phyloP scores from a whole-genome alignment of 2,797 vertebrate genomes.

The Ctenosaura bakeri region DNA sequence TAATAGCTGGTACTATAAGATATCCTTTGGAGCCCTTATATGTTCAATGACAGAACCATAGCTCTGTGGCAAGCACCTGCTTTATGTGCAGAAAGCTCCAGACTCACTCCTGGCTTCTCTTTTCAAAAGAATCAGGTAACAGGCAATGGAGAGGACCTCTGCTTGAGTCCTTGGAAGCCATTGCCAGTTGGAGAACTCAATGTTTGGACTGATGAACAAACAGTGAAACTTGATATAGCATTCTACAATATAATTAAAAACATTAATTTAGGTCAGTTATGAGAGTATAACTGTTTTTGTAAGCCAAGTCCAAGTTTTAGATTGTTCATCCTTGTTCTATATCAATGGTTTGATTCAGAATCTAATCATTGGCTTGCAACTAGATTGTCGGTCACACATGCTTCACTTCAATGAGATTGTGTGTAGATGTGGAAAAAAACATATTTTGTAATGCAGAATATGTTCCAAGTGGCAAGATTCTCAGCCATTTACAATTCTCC shows the following conservation, averaged over 20 bases:
- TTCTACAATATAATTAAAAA: background rate
- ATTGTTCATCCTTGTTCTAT: background rate
- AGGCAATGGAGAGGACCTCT: background rate
- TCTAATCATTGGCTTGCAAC: background rate
- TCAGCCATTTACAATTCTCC: no score
- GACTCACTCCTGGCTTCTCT: background rate
- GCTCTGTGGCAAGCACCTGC: background rate
- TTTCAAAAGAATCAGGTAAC: background rate
- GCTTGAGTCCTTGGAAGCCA: background rate
- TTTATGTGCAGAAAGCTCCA: background rate
- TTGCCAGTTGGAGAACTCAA: background rate
- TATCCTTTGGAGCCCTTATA: background rate
- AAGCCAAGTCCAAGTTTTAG: background rate
- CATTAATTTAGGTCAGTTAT: background rate
- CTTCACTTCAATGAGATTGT: background rate
- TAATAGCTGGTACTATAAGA: constrained; percentile 12
- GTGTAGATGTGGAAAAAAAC: background rate
- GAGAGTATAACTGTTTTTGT: background rate
- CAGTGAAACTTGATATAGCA: no score
- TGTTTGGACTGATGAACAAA: no score
- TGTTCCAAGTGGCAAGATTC: no score
- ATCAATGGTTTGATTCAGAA: background rate
- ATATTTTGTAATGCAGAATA: background rate
- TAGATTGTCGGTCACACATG: background rate
- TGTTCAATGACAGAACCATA: background rate